Evolutionary conservation across 2,888 invertebrate genomes (phyloP).

Genomic region (Drosophila peninsularis): DNA sequence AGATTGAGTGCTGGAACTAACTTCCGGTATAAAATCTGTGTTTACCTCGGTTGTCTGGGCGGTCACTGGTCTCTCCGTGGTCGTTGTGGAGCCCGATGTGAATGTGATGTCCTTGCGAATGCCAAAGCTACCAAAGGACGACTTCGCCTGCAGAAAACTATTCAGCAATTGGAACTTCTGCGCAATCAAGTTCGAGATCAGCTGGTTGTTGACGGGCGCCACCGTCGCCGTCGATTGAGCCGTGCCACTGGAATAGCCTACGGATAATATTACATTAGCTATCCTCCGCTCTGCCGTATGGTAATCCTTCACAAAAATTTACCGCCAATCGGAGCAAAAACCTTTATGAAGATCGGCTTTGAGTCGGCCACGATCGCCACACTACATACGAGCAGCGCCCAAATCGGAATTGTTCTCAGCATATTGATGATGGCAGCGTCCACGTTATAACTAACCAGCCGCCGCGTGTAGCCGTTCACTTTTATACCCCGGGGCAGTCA

Average conservation of each 20-base stretch:
- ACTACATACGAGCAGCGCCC: slow-evolving; percentile 49
- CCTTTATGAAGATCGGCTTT: slow-evolving; percentile 63
- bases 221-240: slow-evolving; percentile 20
- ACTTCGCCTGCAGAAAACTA: slow-evolving; percentile 57
- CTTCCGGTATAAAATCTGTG: slow-evolving; percentile 70
- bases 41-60: slow-evolving; percentile 68
- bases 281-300: background rate
- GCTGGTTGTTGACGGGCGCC: slow-evolving; percentile 47
- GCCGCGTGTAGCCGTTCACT: slow-evolving; percentile 48
- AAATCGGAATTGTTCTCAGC: slow-evolving; percentile 61
- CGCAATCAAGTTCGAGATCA: slow-evolving; percentile 56
- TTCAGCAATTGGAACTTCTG: slow-evolving; percentile 52
- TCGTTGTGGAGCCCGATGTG: slow-evolving; percentile 34
- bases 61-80: slow-evolving; percentile 51
- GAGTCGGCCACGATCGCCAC: slow-evolving; percentile 36
- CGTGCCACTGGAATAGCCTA: slow-evolving; percentile 31
- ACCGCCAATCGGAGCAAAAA: slow-evolving; percentile 62
- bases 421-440: slow-evolving; percentile 36
- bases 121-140: slow-evolving; percentile 53
- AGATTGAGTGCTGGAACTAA: slow-evolving; percentile 65
- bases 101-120: slow-evolving; percentile 46
- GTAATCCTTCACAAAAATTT: slow-evolving; percentile 18
- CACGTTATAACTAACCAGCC: slow-evolving; percentile 48
- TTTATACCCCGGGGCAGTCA: slow-evolving; percentile 55
- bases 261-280: slow-evolving; percentile 1